Base-by-base conservation (phyloP, 2,797 vertebrate genomes). In the Staurois parvus region DNA sequence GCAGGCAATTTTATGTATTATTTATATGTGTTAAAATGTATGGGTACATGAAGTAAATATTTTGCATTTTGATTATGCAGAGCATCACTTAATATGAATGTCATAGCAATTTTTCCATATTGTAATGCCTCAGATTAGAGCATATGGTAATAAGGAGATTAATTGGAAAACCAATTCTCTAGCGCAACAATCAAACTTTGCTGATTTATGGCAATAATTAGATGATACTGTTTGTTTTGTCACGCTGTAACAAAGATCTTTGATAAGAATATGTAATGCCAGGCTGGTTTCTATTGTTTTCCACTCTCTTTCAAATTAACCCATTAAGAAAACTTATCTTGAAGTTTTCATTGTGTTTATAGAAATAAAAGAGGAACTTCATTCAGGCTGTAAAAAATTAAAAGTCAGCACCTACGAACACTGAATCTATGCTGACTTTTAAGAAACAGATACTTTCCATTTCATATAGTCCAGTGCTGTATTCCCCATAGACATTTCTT, bases 31-130 rank as follows among this genome's bases (percentile, higher is more conserved):
- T 88, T 89, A 52, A 84, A 83, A 72, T 83, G 17, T 72, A 88
- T 92, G 24, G 12, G 88, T 87, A 92, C 88, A 81, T 73, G 89
- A 91, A 92, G 93, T 88, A 88, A 88, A 48, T 92, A 90, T 92
- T 94, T 93, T 88, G 91, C 90, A 83, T 90, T n/a, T 89, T 93
- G 83, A 82, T 92, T 92, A 92, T 87, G 87, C 89, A 89, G 91
- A 90, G 86, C 81, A 88, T 91, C 88, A 68, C 87, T 95, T 91
- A 80, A 91, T 92, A 91, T 92, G 89, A 73, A 88, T 94, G 91
- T 91, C 92, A 89, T 90, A 59, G 2, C 91, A 86, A 87, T 90
- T 91, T 86, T 88, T 91, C 88, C 89, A 75, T 84, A 19, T 81
- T 13, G 88, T 88, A 81, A 88, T 7, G 72, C 85, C 92, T 92